These are phyloP conservation scores for Gymnarchus niloticus DNA, from an alignment of 2,113 vertebrate species.

Conservation along the genomic window DNA sequence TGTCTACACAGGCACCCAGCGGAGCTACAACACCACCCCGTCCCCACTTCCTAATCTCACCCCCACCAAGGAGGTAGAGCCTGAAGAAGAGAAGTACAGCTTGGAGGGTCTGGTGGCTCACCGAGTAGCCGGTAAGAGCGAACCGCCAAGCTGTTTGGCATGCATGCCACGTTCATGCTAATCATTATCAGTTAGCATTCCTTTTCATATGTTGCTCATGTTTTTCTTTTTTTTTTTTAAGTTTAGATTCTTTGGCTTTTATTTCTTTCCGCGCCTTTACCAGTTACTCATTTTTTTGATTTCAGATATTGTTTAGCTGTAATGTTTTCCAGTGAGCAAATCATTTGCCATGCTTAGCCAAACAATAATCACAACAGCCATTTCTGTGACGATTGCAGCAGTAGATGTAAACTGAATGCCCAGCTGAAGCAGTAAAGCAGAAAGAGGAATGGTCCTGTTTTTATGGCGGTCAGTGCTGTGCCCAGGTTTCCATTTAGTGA, in stretches of 20 bases:
- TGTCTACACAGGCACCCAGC: slow-evolving; percentile 40
- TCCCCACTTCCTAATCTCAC: slow-evolving; percentile 54
- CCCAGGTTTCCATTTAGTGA: background rate
- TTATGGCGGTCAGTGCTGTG: background rate
- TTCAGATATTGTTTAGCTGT: background rate
- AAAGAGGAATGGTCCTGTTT: background rate
- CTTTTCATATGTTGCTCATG: background rate
- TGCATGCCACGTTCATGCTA: background rate
- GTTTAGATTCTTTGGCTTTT: background rate
- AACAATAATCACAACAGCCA: background rate
- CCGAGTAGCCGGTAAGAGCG: slow-evolving; percentile 83
- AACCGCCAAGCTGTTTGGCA: background rate
- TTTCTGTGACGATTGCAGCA: background rate
- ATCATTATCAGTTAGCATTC: background rate
- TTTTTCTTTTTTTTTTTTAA: background rate
- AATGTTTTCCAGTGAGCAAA: background rate
- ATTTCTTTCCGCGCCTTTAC: background rate
- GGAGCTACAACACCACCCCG: slow-evolving; percentile 56
- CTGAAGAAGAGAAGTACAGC: slow-evolving; percentile 74
- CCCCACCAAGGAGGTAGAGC: slow-evolving; percentile 55
- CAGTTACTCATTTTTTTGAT: background rate
- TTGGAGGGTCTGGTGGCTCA: slow-evolving; percentile 92
- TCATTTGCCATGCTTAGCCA: background rate
- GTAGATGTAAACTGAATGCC: background rate
- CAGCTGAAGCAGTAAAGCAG: background rate